Evolutionary conservation across 2,797 vertebrate species (phyloP).

Genomic region (Rhinogobio ventralis): DNA sequence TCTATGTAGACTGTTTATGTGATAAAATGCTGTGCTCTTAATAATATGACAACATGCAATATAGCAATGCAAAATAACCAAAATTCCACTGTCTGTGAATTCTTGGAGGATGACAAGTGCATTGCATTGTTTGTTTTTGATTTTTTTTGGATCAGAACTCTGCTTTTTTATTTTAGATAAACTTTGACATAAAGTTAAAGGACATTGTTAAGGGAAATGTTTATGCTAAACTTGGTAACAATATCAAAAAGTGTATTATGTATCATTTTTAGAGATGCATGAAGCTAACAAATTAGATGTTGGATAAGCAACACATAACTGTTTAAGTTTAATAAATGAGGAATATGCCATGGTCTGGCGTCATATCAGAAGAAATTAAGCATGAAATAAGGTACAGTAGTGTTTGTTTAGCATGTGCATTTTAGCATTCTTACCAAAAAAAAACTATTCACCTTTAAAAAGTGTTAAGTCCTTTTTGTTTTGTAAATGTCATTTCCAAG

Average conservation of each 20-base stretch:
- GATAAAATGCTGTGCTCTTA: constrained; percentile 19
- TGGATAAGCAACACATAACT: constrained; percentile 48
- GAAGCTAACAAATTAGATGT: constrained; percentile 8
- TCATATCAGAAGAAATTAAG: constrained; percentile 39
- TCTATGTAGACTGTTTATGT: not conserved
- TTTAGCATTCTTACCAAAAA: constrained; percentile 16
- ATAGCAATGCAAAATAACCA: constrained; percentile 13
- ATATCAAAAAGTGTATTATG: constrained; percentile 18
- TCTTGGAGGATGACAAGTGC: not conserved
- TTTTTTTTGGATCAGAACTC: constrained; percentile 12
- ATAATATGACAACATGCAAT: constrained; percentile 8
- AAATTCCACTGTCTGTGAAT: not conserved
- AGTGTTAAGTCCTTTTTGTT: not conserved
- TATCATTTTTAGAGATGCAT: constrained; percentile 2
- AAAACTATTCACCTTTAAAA: not conserved
- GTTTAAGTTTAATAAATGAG: constrained; percentile 17
- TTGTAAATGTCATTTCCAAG: not conserved
- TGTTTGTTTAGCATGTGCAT: constrained; percentile 43
- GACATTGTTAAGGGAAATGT: not conserved
- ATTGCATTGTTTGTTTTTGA: not conserved
- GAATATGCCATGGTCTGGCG: constrained; percentile 23
- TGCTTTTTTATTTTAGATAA: not conserved
- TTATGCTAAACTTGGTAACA: not conserved
- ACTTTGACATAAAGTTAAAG: not conserved
- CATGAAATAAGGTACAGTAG: constrained; percentile 36